A percentile compares a stretch with the other conserved stretches of the same genome.
These are phyloP conservation scores for Sinelater perroti DNA, from an alignment of 2,888 invertebrate genomes.

Conservation along the genomic window DNA sequence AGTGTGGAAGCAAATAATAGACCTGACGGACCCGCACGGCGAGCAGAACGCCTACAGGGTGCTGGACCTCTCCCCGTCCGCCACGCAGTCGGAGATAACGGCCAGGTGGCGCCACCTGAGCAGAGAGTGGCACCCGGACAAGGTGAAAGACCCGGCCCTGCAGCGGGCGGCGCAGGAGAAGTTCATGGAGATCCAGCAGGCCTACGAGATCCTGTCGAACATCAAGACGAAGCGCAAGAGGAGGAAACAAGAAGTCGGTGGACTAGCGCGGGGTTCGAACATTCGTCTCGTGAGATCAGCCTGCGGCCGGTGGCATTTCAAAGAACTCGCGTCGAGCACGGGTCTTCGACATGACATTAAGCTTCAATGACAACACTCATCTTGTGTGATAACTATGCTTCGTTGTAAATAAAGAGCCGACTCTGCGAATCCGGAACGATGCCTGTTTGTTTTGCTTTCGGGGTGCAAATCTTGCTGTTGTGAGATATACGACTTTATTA, in stretches of 20 bases:
- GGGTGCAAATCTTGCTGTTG: conserved; percentile 3
- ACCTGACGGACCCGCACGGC: conserved; percentile 88
- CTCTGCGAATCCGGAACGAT: too few relatives aligned
- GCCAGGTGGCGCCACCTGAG: conserved; percentile 82
- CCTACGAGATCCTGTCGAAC: conserved; percentile 88
- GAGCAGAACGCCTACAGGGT: conserved; percentile 90
- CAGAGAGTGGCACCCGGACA: conserved; percentile 90
- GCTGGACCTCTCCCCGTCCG: conserved; percentile 78
- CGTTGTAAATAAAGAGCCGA: too few relatives aligned
- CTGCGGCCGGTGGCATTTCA: too few relatives aligned
- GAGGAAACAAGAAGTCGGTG: conserved; percentile 75
- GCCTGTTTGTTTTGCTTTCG: too few relatives aligned
- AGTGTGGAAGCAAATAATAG: conserved; percentile 86
- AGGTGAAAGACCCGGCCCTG: conserved; percentile 76
- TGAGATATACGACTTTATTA: conserved; percentile 9
- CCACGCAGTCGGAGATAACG: conserved; percentile 87
- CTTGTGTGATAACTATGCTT: too few relatives aligned
- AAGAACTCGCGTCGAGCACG: too few relatives aligned
- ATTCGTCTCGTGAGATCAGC: too few relatives aligned
- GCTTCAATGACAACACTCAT: too few relatives aligned
- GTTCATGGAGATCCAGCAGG: conserved; percentile 93
- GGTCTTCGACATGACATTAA: too few relatives aligned
- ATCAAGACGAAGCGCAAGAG: conserved; percentile 79
- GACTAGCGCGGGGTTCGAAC: too few relatives aligned
- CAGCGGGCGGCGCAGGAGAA: conserved; percentile 80